phyloP scores from a whole-genome alignment of 2,888 invertebrate genomes.

The Gandaritis pyraliata region DNA sequence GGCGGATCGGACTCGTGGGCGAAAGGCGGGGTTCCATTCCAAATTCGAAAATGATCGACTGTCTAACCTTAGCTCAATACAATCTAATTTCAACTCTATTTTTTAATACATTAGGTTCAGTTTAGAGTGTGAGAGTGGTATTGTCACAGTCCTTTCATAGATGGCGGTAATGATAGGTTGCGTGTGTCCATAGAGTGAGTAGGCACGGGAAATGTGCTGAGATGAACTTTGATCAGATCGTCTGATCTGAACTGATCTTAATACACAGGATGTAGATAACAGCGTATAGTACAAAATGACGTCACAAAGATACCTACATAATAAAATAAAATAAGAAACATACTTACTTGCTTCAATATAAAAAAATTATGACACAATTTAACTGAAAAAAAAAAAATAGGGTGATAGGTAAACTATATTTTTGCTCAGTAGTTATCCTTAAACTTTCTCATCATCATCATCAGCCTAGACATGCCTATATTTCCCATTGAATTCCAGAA shows the following conservation, averaged over 20 bases:
- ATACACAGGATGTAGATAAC: neutral
- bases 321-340: no score
- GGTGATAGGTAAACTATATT: no score
- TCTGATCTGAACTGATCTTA: neutral
- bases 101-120: constrained; percentile 22
- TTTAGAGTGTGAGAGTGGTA: neutral
- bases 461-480: no score
- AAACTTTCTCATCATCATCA: no score
- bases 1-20: constrained; percentile 34
- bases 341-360: no score
- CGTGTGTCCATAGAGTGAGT: constrained; percentile 1
- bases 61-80: constrained; percentile 47
- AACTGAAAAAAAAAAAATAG: no score
- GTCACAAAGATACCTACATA: no score
- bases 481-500: no score
- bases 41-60: constrained; percentile 62
- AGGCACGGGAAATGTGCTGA: constrained; percentile 1
- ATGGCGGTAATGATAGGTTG: constrained; percentile 17
- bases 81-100: constrained; percentile 19
- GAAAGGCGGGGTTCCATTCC: constrained; percentile 32
- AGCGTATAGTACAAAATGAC: neutral
- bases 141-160: constrained; percentile 5
- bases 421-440: no score
- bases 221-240: constrained; percentile 1
- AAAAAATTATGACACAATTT: no score